Evolutionary conservation across 1,140 invertebrate species (phyloP), one percentile per base, ranked within the genome.

Genomic region (Popillia japonica): DNA sequence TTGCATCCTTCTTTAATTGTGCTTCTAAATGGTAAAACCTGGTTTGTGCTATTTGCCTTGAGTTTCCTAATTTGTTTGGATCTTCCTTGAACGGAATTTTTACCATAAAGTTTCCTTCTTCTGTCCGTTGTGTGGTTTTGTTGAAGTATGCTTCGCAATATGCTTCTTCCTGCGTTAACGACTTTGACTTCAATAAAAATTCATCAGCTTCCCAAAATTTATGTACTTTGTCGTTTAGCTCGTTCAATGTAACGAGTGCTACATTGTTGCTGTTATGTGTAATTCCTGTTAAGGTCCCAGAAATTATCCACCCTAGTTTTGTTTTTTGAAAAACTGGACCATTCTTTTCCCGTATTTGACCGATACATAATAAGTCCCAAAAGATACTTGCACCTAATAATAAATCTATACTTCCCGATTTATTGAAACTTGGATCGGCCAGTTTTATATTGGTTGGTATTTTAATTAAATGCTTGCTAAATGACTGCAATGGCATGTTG

Each of bases 31-130:
- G 8, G 14, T n/a, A 14, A 75, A 78, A 48, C 72, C 68, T 10
- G 6, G 11, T 41, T 34, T 44, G 40, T 10, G 77, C 77, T 22
- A 48, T 17, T 3, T 48, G 22, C 11, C 73, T 14, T 14, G 72
- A 78, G n/a, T 78, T 17, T 14, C 77, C 77, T 78, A 74, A 74
- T 42, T 78, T 40, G 72, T 48, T n/a, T 22, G 22, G 8, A 44
- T 73, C 40, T 20, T 27, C 11, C 34, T 78, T 78, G 9, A 78
- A 74, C 6, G 77, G 77, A 17, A 78, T 10, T 73, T 48, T 73
- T n/a, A 78, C 77, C 40, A 78, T 78, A 59, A 78, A 78, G 27
- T 64, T 40, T 17, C 77, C 77, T 14, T 78, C 77, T 14, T 14
- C n/a, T 8, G 34, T 20, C 22, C 77, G 41, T 61, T 64, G 8